Evolutionary conservation across 2,113 vertebrate species (phyloP), one percentile per base, ranked within the genome.

Genomic region (Python bivittatus): DNA sequence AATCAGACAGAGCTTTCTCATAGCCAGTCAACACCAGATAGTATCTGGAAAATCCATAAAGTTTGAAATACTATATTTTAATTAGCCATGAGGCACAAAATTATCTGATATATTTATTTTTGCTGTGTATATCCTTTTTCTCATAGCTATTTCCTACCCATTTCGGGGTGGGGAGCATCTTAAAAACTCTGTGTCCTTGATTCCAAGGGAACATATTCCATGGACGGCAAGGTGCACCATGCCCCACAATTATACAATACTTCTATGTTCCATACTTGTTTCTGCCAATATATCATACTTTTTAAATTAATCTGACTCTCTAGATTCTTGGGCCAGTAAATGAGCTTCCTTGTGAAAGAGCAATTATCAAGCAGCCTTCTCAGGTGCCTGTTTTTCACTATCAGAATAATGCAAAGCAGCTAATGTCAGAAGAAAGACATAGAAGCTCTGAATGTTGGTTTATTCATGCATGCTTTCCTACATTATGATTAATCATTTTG

Each of bases 401-500:
- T 57, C 38, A 83, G 79, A 93, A 27, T 38, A 83, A 4, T 79
- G 27, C 1, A 60, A 91, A 92, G 84, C 42, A 92, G 38, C 23
- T 68, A 88, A 94, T 84, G 20, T 48, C 72, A 38, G 12, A 93
- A 54, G 92, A 64, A 3, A 88, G 0, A 17, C 54, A 25, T 12
- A n/a, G 25, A 94, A 90, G 5, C 1, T 5, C 48, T 92, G 52
- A 33, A 91, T 15, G 84, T 58, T 52, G 9, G 4, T 20, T 92
- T 90, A 27, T 86, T 88, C 52, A 86, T 83, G 84, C n/a, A 92
- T 84, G 25, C 17, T 84, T 64, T 88, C 84, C 86, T 64, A 84
- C 56, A 84, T 87, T 92, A 88, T 0, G 88, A 93, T 93, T 58
- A 72, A 72, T 29, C 0, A 90, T 92, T 94, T 93, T 91, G 84